Base-by-base conservation (phyloP, 2,888 invertebrate species). In the Lepidocyrtoides sp. region DNA sequence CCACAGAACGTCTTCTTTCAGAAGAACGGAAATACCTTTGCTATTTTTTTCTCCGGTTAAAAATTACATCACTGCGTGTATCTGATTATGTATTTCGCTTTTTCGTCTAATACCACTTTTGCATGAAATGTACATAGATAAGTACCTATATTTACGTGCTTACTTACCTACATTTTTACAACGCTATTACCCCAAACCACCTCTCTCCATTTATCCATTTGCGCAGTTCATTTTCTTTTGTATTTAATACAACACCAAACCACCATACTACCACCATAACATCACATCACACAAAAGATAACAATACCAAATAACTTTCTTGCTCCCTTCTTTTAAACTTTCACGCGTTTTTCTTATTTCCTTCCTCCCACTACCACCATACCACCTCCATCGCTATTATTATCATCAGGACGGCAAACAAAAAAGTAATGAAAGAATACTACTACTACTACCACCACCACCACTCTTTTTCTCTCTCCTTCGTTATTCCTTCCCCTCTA, bases 251-350 rank as follows among this genome's bases (percentile, higher is more conserved):
- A 12, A 63, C 12, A 29, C 60, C 60, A 26, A 23, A 5, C 7
- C 51, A 51, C n/a, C 51, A 51, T n/a, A n/a, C n/a, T n/a, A n/a
- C n/a, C n/a, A n/a, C n/a, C n/a, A n/a, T n/a, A n/a, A n/a, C n/a
- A n/a, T n/a, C n/a, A n/a, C n/a, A n/a, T n/a, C 51, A 51, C 51
- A 20, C 60, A 69, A 36, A 69, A 69, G 69, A 69, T 69, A 69
- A 32, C 60, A 26, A 60, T 23, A 60, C 14, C 32, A 69, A 69
- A 69, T 69, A 69, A 69, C 69, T 69, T 69, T 69, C 20, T 10
- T n/a, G 12, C 26, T 29, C 17, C 36, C 41, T 69, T 41, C 17
- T n/a, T 69, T 69, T 69, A 69, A 69, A 69, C 69, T 66, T 66
- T 66, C 66, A 66, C 36, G 60, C 14, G 60, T 14, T 60, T 12